Percentiles rank a stretch among this genome's conserved stretches.
These are phyloP conservation scores for Oxytorus armatus DNA, from an alignment of 2,888 invertebrate species.

Conservation along the genomic window DNA sequence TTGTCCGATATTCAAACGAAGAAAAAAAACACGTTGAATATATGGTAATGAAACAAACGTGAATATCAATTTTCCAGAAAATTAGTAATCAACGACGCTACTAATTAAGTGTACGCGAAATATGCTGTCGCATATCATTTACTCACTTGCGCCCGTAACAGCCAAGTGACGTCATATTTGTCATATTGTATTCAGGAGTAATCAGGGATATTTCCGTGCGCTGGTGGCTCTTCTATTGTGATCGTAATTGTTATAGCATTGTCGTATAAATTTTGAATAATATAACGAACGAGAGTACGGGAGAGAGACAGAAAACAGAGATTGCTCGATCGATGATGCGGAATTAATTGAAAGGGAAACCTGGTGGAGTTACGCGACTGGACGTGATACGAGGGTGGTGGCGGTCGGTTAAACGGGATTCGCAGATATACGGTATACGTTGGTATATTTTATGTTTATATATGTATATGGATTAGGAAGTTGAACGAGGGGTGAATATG, in stretches of 20 bases:
- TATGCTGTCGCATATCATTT: background rate
- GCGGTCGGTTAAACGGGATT: constrained; percentile 15
- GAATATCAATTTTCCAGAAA: too few species aligned
- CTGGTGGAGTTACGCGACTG: constrained; percentile 13
- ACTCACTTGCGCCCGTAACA: background rate
- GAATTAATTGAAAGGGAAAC: constrained; percentile 55
- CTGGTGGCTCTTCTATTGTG: background rate
- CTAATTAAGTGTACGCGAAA: background rate
- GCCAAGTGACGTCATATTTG: background rate
- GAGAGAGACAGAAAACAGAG: constrained; percentile 1
- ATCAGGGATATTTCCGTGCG: background rate
- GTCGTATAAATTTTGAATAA: constrained; percentile 42
- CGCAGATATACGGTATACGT: background rate
- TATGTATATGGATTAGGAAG: constrained; percentile 18
- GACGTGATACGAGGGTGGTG: constrained; percentile 16
- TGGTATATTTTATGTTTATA: background rate
- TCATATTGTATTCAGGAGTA: background rate
- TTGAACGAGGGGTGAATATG: background rate
- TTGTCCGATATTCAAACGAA: too few species aligned
- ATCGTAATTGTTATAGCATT: constrained; percentile 37
- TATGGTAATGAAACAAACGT: too few species aligned
- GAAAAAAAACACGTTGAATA: too few species aligned
- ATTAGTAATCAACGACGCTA: background rate
- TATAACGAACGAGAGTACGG: background rate
- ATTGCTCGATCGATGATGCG: constrained; percentile 46